A percentile compares a stretch with the other conserved stretches of the same genome.
Conservation (phyloP, 2,113 vertebrate species). For the Microcebus lehilahytsara region DNA sequence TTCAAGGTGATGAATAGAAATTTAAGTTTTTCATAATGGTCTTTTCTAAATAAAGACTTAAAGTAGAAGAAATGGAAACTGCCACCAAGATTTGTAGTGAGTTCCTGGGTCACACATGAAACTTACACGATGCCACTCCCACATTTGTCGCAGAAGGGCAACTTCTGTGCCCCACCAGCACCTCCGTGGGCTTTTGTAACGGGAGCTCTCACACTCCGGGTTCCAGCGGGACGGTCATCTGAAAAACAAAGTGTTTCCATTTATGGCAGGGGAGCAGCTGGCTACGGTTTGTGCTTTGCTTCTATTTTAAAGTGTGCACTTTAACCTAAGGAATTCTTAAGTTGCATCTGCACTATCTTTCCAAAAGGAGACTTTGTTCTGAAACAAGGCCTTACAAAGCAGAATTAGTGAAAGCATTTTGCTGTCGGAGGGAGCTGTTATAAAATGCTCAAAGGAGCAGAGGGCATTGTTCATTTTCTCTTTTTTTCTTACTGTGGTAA, state of each 20-base stretch:
- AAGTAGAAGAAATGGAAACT: background rate
- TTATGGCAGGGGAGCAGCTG: conserved; percentile 21
- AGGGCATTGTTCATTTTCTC: background rate
- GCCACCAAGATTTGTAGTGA: background rate
- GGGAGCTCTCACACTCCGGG: conserved; percentile 92
- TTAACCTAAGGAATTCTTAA: conserved; percentile 48
- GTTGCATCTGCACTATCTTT: background rate
- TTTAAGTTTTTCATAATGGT: background rate
- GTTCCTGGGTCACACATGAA: background rate
- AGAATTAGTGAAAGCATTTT: background rate
- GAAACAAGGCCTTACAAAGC: background rate
- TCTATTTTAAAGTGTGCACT: conserved; percentile 61
- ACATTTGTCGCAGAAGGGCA: conserved; percentile 97
- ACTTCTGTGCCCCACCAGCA: conserved; percentile 90
- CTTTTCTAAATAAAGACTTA: background rate
- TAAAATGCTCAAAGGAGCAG: background rate
- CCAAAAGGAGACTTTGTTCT: background rate
- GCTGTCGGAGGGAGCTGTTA: background rate
- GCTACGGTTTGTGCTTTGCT: background rate
- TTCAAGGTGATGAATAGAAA: background rate
- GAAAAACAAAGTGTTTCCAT: conserved; percentile 67
- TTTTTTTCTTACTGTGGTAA: background rate
- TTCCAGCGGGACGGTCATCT: conserved; percentile 93
- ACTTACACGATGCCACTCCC: conserved; percentile 98
- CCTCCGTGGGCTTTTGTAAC: conserved; percentile 85